Evolutionary conservation across 2,888 invertebrate genomes (phyloP).

Genomic region (Lasioglossum morio): DNA sequence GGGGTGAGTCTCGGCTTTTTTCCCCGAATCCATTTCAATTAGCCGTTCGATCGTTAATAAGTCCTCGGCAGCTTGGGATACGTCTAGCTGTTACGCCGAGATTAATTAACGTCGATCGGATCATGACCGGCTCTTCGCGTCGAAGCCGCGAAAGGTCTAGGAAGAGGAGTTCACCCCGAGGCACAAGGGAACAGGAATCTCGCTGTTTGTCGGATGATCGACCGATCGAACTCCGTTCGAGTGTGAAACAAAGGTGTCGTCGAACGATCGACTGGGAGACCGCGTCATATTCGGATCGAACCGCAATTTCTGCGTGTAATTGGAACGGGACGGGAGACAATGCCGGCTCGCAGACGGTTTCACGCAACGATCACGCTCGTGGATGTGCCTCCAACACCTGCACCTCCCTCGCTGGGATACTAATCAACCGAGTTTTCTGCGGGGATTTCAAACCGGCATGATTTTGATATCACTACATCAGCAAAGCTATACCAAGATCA

Average conservation of each 20-base stretch:
- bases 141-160: background rate
- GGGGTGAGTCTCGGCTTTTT: background rate
- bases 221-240: conserved; percentile 62
- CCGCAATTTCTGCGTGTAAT: conserved; percentile 73
- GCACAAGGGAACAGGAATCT: background rate
- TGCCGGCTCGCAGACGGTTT: conserved; percentile 41
- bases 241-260: conserved; percentile 68
- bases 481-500: too few species aligned
- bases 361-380: conserved; percentile 48
- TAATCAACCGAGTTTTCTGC: conserved; percentile 54
- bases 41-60: conserved; percentile 33
- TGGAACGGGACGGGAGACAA: conserved; percentile 68
- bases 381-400: conserved; percentile 51
- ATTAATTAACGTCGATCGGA: conserved; percentile 47
- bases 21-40: conserved; percentile 24
- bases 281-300: conserved; percentile 67
- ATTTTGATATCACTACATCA: background rate
- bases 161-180: background rate
- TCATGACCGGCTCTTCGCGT: background rate
- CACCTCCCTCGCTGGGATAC: conserved; percentile 43
- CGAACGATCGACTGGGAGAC: conserved; percentile 35
- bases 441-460: background rate
- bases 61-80: background rate
- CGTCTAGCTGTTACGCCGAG: conserved; percentile 1
- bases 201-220: conserved; percentile 21